phyloP scores from a whole-genome alignment of 1,140 invertebrate species.

The Lysiphlebus fabarum region DNA sequence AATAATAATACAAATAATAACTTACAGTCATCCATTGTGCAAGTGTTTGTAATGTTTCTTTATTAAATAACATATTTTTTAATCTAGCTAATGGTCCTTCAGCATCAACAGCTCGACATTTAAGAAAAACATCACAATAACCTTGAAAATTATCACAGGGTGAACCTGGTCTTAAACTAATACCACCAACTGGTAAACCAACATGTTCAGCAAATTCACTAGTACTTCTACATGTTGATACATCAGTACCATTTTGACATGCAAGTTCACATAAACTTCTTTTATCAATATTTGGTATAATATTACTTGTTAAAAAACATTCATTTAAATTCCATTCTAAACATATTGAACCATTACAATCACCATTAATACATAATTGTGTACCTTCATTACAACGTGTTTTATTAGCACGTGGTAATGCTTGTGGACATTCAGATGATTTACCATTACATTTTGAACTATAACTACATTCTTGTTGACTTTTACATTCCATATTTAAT shows the following conservation, averaged over 20 bases:
- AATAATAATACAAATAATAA: not conserved
- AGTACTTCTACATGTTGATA: conserved; percentile 78
- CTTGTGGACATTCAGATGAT: conserved; percentile 80
- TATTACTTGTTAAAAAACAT: conserved; percentile 90
- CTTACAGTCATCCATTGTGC: conserved; percentile 83
- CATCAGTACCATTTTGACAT: conserved; percentile 81
- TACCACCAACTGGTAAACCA: conserved; percentile 77
- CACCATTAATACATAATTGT: conserved; percentile 88
- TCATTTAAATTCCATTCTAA: conserved; percentile 90
- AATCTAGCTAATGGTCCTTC: conserved; percentile 94
- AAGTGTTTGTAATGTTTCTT: conserved; percentile 80
- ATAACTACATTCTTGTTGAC: conserved; percentile 84
- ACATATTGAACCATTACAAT: conserved; percentile 94
- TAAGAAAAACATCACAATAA: conserved; percentile 98
- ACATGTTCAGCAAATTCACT: conserved; percentile 75
- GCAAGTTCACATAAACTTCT: conserved; percentile 91
- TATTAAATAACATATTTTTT: conserved; percentile 95
- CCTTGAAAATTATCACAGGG: conserved; percentile 98
- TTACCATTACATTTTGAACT: conserved; percentile 82
- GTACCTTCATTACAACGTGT: conserved; percentile 82
- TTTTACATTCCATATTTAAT: conserved; percentile 71
- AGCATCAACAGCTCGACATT: conserved; percentile 95
- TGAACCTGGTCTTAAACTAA: conserved; percentile 87
- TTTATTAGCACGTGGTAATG: conserved; percentile 73
- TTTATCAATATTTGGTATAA: conserved; percentile 79